Percentiles rank a stretch among this genome's conserved stretches.
Evolutionary conservation across 2,797 vertebrate genomes (phyloP).

Genomic region (Ctenochaetus hawaiiensis): DNA sequence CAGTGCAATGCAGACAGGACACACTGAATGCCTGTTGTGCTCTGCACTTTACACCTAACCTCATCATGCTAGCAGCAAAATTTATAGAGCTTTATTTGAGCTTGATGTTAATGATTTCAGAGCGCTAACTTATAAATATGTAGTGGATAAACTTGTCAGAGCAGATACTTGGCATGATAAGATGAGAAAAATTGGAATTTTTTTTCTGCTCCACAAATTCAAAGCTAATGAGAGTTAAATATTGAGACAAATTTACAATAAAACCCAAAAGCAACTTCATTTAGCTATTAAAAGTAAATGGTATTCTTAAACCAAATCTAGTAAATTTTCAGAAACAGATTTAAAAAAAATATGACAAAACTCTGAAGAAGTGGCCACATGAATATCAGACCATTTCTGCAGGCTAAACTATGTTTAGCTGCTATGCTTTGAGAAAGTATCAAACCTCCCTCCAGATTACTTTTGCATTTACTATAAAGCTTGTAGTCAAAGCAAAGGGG

Average conservation of each 20-base stretch:
- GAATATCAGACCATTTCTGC: slow-evolving; percentile 2
- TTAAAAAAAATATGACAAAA: slow-evolving; percentile 3
- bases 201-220: not conserved
- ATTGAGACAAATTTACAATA: not conserved
- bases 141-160: slow-evolving; percentile 3
- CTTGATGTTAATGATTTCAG: slow-evolving; percentile 24
- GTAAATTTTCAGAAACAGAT: not conserved
- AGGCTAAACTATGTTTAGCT: not conserved
- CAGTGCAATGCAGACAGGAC: slow-evolving; percentile 16
- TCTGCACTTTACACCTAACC: slow-evolving; percentile 13
- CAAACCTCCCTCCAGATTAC: not conserved
- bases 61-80: slow-evolving; percentile 14
- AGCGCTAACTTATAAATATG: slow-evolving; percentile 4
- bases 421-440: no score
- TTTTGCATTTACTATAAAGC: slow-evolving; percentile 8
- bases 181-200: not conserved
- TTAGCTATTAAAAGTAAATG: not conserved
- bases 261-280: not conserved
- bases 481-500: slow-evolving; percentile 4
- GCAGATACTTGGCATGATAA: not conserved
- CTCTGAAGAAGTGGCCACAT: slow-evolving; percentile 2
- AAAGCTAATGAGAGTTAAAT: not conserved
- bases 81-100: slow-evolving; percentile 8
- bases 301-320: not conserved
- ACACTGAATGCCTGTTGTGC: slow-evolving; percentile 21